phyloP scores from a whole-genome alignment of 92 coral and sea anemone species.

The Ricordea florida region DNA sequence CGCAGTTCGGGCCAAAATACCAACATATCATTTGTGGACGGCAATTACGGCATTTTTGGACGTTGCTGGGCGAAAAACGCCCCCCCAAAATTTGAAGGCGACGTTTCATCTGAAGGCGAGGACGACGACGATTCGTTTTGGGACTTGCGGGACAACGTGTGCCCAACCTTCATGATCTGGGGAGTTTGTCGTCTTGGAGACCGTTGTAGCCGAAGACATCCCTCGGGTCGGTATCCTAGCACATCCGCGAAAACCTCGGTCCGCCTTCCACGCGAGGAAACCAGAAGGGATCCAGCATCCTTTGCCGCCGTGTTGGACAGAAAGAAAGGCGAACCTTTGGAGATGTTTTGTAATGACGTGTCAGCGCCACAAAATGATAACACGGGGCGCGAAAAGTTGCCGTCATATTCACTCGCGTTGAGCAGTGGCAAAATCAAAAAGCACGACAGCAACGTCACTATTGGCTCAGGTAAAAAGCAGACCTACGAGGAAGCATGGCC shows the following conservation, averaged over 20 bases:
- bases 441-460: no score
- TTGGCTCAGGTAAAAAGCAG: not conserved
- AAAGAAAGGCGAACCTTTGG: not conserved
- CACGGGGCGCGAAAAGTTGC: not conserved
- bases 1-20: no score
- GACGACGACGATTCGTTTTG: not conserved
- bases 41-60: no score
- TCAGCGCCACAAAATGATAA: not conserved
- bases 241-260: no score
- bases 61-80: no score
- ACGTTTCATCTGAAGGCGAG: not conserved
- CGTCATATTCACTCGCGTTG: not conserved
- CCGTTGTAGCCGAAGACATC: slow-evolving; percentile 55
- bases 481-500: slow-evolving; percentile 48
- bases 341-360: not conserved
- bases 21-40: no score
- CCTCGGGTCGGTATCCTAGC: slow-evolving; percentile 42
- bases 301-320: slow-evolving; percentile 13
- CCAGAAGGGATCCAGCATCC: slow-evolving; percentile 9
- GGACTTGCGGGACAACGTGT: slow-evolving; percentile 29
- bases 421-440: not conserved
- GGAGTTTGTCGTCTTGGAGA: slow-evolving; percentile 55
- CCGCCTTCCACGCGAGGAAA: not conserved
- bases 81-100: no score
- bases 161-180: slow-evolving; percentile 65